phyloP scores from a whole-genome alignment of 2,797 vertebrate genomes.

The Chelon auratus region DNA sequence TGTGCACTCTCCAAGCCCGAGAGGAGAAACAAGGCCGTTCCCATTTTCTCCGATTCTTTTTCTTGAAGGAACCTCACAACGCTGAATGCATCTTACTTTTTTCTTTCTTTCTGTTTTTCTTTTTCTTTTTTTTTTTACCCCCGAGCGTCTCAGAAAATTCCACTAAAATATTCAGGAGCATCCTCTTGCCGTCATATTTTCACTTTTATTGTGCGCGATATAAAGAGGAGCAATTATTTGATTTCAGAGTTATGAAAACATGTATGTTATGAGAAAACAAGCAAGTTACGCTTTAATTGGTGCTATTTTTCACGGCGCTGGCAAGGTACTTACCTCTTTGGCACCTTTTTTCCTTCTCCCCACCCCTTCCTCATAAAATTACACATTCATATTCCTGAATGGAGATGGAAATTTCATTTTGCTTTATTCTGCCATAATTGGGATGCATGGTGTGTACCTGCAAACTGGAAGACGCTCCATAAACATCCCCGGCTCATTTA shows the following conservation, averaged over 20 bases:
- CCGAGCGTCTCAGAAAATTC: conserved; percentile 86
- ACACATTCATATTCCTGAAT: conserved; percentile 95
- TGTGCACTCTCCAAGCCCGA: conserved; percentile 88
- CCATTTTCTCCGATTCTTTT: conserved; percentile 84
- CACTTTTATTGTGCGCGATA: conserved; percentile 96
- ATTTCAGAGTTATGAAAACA: conserved; percentile 99
- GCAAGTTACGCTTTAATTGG: conserved; percentile 99
- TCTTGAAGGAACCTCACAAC: conserved; percentile 89
- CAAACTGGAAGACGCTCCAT: conserved; percentile 68
- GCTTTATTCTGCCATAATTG: conserved; percentile 84
- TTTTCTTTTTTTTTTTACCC: conserved; percentile 63
- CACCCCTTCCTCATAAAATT: conserved; percentile 91
- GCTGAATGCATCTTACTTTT: conserved; percentile 84
- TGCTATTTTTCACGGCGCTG: conserved; percentile 95
- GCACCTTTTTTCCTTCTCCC: conserved; percentile 83
- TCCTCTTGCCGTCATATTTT: conserved; percentile 91
- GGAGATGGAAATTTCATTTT: conserved; percentile 84
- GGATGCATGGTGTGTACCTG: conserved; percentile 85
- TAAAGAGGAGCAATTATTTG: conserved; percentile 98
- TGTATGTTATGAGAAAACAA: conserved; percentile 99
- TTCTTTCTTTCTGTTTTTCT: conserved; percentile 50
- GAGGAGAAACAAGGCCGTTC: conserved; percentile 92
- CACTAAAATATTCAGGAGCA: conserved; percentile 96
- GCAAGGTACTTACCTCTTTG: conserved; percentile 97
- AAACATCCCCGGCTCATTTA: conserved; percentile 73